Evolutionary conservation across 2,113 vertebrate species (phyloP).

Genomic region (Penelope pileata): DNA sequence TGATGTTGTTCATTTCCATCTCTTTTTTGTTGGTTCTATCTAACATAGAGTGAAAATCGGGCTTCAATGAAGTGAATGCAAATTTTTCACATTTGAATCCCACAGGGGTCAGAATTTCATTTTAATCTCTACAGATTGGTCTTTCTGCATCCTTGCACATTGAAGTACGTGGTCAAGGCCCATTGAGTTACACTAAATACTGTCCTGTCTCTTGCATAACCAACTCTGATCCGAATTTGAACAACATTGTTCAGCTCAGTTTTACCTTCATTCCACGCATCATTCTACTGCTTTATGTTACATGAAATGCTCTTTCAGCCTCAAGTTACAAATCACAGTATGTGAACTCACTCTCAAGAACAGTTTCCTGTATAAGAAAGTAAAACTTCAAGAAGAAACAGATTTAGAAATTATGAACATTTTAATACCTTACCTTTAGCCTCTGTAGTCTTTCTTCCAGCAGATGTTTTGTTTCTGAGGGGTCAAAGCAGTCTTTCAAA

Average conservation of each 20-base stretch:
- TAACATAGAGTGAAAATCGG: not conserved
- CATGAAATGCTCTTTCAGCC: not conserved
- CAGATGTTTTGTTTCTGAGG: constrained; percentile 79
- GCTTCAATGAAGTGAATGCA: not conserved
- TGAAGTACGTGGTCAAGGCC: not conserved
- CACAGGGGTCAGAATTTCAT: not conserved
- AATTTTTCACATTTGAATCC: not conserved
- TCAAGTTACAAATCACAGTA: not conserved
- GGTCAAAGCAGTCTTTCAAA: constrained; percentile 90
- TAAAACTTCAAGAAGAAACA: not conserved
- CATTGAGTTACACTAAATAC: not conserved
- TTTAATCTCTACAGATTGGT: not conserved
- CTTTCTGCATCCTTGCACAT: not conserved
- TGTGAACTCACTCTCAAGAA: not conserved
- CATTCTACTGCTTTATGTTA: not conserved
- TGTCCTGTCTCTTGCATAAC: not conserved
- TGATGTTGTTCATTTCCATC: not conserved
- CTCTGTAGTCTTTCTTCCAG: constrained; percentile 83
- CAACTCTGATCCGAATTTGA: not conserved
- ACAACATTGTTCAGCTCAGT: not conserved
- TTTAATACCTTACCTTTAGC: constrained; percentile 79
- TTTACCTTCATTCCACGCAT: not conserved
- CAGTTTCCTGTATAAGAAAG: not conserved
- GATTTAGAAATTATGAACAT: not conserved
- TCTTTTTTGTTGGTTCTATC: not conserved